These are phyloP conservation scores for Tigriopus californicus DNA, from an alignment of 2,888 invertebrate genomes.

Conservation along the genomic window DNA sequence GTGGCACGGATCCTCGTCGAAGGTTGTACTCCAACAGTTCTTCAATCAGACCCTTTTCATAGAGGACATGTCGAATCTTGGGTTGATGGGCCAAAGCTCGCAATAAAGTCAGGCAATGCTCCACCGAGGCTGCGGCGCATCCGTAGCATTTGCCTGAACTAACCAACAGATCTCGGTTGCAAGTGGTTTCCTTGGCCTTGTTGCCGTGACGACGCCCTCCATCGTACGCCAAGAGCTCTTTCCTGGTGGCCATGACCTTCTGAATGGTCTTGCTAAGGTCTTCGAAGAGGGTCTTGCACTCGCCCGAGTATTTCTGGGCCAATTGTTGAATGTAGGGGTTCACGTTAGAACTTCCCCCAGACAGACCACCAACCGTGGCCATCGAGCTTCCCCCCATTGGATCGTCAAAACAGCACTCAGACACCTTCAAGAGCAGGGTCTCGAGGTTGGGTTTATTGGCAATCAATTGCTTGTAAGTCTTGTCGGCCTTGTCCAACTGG, in stretches of 20 bases:
- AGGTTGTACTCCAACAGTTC: slow-evolving; percentile 78
- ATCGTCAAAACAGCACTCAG: slow-evolving; percentile 15
- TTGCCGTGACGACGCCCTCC: neutral
- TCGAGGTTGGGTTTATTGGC: slow-evolving; percentile 77
- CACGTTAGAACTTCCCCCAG: slow-evolving; percentile 39
- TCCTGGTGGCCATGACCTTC: slow-evolving; percentile 72
- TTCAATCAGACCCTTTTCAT: slow-evolving; percentile 65
- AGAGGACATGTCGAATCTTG: slow-evolving; percentile 51
- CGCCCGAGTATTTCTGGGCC: slow-evolving; percentile 84
- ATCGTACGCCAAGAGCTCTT: slow-evolving; percentile 79
- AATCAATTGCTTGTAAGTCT: slow-evolving; percentile 69
- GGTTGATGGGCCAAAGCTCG: slow-evolving; percentile 67
- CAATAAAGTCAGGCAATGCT: slow-evolving; percentile 76
- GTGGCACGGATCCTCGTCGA: slow-evolving; percentile 57
- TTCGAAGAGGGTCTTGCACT: slow-evolving; percentile 84
- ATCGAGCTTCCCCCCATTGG: slow-evolving; percentile 21
- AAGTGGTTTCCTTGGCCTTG: neutral
- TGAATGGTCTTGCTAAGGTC: slow-evolving; percentile 58
- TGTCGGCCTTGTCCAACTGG: slow-evolving; percentile 75
- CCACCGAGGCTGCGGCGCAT: slow-evolving; percentile 62
- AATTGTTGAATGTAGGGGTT: slow-evolving; percentile 79
- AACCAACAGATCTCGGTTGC: slow-evolving; percentile 12
- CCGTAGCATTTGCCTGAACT: slow-evolving; percentile 31
- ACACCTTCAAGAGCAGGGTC: slow-evolving; percentile 26
- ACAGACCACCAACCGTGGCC: slow-evolving; percentile 23